Percentiles rank a stretch among this genome's conserved stretches.
These are phyloP conservation scores for sheep (Ovis aries) DNA, from an alignment of 2,113 vertebrate species.

Conservation along the genomic window DNA sequence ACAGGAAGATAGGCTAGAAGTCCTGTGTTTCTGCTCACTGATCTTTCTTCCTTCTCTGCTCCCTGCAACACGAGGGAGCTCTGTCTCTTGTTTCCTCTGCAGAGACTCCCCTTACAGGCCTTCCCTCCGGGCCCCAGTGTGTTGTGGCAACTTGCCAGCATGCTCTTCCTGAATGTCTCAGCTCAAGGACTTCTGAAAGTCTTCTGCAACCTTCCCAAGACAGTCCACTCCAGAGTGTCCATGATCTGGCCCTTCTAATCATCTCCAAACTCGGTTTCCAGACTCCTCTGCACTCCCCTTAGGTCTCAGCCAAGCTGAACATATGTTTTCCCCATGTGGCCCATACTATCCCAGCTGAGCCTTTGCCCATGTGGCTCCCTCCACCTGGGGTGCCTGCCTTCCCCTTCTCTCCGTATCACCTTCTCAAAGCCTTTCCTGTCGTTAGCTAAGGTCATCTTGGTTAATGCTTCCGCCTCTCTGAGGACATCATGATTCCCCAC, in stretches of 20 bases:
- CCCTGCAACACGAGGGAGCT: background rate
- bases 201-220: background rate
- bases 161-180: background rate
- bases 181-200: background rate
- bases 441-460: background rate
- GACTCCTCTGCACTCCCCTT: no score
- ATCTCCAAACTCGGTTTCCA: background rate
- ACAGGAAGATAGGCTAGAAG: background rate
- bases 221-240: background rate
- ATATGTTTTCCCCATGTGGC: background rate
- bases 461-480: background rate
- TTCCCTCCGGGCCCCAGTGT: rapidly evolving
- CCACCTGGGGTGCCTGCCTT: background rate
- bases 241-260: no score
- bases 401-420: rapidly evolving
- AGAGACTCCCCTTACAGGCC: rapidly evolving
- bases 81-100: background rate
- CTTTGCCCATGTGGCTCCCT: background rate
- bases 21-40: background rate
- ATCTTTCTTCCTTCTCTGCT: background rate
- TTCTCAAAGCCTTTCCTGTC: background rate
- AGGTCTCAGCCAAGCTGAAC: background rate
- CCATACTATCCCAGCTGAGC: background rate
- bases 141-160: background rate
- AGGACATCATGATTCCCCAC: background rate